A percentile compares a stretch with the other conserved stretches of the same genome.
Evolutionary conservation across 2,888 invertebrate species (phyloP).

Genomic region (Lucinisca nassula): DNA sequence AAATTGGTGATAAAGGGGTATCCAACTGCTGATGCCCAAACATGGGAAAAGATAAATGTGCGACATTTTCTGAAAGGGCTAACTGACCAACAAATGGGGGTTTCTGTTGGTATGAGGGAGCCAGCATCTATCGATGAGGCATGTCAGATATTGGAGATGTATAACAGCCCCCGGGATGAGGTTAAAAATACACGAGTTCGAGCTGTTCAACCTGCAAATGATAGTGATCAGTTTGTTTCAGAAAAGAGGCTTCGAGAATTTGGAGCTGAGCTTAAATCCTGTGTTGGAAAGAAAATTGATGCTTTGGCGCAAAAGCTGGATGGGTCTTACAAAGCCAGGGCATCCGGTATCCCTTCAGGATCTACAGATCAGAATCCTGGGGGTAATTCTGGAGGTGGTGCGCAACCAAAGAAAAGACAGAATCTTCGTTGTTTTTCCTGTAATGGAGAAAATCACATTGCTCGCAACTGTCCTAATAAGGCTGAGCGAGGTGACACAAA

Average conservation of each 20-base stretch:
- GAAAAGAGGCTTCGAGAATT: constrained; percentile 24
- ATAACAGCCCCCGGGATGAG: constrained; percentile 56
- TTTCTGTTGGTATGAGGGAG: constrained; percentile 60
- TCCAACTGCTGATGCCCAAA: constrained; percentile 44
- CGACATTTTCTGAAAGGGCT: constrained; percentile 59
- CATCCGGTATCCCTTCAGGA: neutral
- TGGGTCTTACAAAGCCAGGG: no score
- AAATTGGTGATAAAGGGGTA: constrained; percentile 45
- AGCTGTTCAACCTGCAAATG: neutral
- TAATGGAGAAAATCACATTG: constrained; percentile 14
- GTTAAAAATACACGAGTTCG: neutral
- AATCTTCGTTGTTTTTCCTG: constrained; percentile 17
- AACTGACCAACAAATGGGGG: constrained; percentile 36
- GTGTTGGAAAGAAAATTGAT: constrained; percentile 20
- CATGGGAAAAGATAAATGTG: constrained; percentile 55
- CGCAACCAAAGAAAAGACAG: neutral
- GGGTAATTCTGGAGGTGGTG: neutral
- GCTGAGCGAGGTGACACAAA: neutral
- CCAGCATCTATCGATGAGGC: constrained; percentile 61
- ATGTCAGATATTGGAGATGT: constrained; percentile 44
- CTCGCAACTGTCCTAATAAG: constrained; percentile 23
- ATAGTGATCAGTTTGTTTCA: constrained; percentile 29
- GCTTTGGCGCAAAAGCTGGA: neutral
- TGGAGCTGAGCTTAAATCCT: constrained; percentile 12
- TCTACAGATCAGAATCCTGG: neutral